Evolutionary conservation across 2,113 vertebrate species (phyloP).

Genomic region (Deroptyus accipitrinus): DNA sequence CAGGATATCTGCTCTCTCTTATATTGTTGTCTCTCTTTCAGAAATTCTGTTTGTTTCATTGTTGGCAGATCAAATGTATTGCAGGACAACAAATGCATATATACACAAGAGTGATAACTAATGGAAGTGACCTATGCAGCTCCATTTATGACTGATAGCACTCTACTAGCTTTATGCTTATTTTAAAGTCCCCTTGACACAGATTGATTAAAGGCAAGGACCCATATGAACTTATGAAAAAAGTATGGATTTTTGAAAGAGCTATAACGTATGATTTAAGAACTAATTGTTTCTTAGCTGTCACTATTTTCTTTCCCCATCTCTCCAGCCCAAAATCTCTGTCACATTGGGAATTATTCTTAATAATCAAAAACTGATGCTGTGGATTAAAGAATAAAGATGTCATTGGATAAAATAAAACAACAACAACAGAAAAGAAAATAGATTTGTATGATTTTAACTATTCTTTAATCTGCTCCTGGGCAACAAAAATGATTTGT

Average conservation of each 20-base stretch:
- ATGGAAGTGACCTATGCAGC: background rate
- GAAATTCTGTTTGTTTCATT: background rate
- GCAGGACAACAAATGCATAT: background rate
- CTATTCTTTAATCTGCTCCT: conserved; percentile 84
- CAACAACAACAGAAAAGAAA: conserved; percentile 69
- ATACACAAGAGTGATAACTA: background rate
- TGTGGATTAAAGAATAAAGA: conserved; percentile 75
- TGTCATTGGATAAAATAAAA: conserved; percentile 71
- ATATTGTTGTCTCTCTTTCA: background rate
- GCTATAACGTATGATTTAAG: conserved; percentile 61
- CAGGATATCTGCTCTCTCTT: background rate
- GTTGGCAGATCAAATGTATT: background rate
- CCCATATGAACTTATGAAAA: conserved; percentile 63
- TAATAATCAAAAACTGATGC: conserved; percentile 74
- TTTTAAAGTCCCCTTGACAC: conserved; percentile 69
- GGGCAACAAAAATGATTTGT: conserved; percentile 84
- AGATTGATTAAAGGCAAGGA: conserved; percentile 68
- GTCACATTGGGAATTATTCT: conserved; percentile 61
- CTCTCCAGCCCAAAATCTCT: background rate
- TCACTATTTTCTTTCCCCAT: conserved; percentile 16
- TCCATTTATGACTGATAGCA: conserved; percentile 57
- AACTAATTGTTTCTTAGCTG: conserved; percentile 64
- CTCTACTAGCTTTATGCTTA: conserved; percentile 62
- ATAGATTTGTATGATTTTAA: conserved; percentile 81
- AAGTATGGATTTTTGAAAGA: conserved; percentile 71